A percentile compares a stretch with the other conserved stretches of the same genome.
These are phyloP conservation scores for Vandiemenella viatica DNA, from an alignment of 2,888 invertebrate genomes.

Conservation along the genomic window DNA sequence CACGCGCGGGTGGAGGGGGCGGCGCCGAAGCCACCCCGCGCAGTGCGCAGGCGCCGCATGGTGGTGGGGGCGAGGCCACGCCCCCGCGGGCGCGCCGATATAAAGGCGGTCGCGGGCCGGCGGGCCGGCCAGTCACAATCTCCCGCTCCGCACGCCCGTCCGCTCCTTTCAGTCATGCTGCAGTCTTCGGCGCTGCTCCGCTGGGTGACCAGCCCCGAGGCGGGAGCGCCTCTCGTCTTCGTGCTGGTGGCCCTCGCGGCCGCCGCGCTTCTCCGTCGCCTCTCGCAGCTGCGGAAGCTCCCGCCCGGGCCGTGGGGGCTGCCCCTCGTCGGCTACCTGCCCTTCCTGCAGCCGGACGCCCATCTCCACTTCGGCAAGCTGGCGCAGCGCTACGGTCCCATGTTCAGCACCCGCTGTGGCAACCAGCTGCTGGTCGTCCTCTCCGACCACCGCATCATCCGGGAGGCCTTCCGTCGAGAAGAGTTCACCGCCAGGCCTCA, in stretches of 20 bases:
- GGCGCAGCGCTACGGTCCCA: constrained; percentile 60
- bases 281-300: constrained; percentile 21
- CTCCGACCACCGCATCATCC: constrained; percentile 71
- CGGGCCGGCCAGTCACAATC: neutral
- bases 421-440: constrained; percentile 71
- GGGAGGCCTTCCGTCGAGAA: constrained; percentile 71
- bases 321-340: constrained; percentile 65
- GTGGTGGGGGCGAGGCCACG: too few relatives aligned
- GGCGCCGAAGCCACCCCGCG: constrained; percentile 5
- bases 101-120: neutral
- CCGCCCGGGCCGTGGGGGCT: constrained; percentile 70
- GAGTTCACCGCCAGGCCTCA: constrained; percentile 79
- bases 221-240: constrained; percentile 15
- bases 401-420: constrained; percentile 69
- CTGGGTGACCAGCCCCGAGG: neutral
- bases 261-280: constrained; percentile 12
- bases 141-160: neutral
- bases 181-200: neutral
- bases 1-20: constrained; percentile 8
- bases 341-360: constrained; percentile 58
- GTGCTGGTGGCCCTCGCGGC: constrained; percentile 9
- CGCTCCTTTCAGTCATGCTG: constrained; percentile 2
- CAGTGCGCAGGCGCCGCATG: constrained; percentile 10
- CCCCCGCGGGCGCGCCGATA: constrained; percentile 5
- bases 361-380: constrained; percentile 66